Conservation (phyloP, 2,113 vertebrate species). For the Herpetotheres cachinnans region DNA sequence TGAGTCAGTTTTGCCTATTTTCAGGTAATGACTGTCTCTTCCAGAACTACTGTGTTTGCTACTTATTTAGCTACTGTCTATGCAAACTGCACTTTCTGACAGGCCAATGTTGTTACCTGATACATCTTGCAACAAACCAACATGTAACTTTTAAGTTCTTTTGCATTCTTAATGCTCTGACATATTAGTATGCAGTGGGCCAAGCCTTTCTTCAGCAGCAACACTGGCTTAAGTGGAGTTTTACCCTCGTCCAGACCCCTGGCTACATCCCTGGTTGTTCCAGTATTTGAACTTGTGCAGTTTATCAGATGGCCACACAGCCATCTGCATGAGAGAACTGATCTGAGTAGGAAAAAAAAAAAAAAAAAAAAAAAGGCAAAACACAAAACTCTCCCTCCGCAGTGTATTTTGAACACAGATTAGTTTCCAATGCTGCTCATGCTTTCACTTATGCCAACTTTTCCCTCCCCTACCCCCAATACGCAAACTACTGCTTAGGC, state of each 20-base stretch:
- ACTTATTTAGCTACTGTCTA: background rate
- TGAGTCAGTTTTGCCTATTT: background rate
- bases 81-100: background rate
- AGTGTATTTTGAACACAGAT: background rate
- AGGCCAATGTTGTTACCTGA: background rate
- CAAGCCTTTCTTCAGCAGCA: background rate
- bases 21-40: background rate
- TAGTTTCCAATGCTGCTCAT: background rate
- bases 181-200: background rate
- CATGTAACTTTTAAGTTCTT: background rate
- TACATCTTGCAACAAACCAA: background rate
- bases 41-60: background rate
- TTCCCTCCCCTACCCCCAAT: background rate
- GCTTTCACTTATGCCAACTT: background rate
- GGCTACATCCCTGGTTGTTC: background rate
- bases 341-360: no score
- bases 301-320: background rate
- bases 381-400: background rate
- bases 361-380: background rate
- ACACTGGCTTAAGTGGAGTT: background rate
- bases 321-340: background rate
- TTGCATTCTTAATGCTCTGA: background rate
- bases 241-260: background rate
- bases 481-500: background rate
- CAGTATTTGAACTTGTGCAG: background rate